Evolutionary conservation across 53 echinoderm and acorn worm genomes (phyloP).

Genomic region (Patiria pectinifera): DNA sequence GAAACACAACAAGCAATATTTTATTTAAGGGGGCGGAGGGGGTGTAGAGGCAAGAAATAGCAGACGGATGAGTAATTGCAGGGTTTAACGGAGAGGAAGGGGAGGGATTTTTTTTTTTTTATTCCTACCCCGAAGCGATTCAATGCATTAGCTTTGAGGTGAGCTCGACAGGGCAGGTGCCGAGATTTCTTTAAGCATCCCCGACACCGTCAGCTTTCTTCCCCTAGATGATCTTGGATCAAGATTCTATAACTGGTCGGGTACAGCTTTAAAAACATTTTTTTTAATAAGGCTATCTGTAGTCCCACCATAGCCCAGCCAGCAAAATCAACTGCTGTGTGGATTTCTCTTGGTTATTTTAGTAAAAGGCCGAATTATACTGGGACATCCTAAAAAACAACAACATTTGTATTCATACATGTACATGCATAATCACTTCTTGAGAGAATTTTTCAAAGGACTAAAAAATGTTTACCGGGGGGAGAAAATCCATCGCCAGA

Average conservation of each 20-base stretch:
- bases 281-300: no score
- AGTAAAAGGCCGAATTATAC: no score
- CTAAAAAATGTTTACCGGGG: no score
- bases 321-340: no score
- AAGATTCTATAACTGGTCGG: not conserved
- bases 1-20: constrained; percentile 24
- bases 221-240: not conserved
- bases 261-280: not conserved
- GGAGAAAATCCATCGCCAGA: not conserved
- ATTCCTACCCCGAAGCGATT: constrained; percentile 12
- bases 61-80: constrained; percentile 4
- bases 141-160: constrained; percentile 38
- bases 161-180: not conserved
- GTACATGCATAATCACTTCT: no score
- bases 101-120: constrained; percentile 11
- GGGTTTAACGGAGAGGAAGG: not conserved
- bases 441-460: no score
- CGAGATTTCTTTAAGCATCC: not conserved
- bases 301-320: no score
- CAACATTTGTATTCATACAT: no score
- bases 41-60: not conserved
- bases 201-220: not conserved
- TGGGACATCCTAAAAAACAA: no score
- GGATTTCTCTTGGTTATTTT: no score
- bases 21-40: not conserved